Evolutionary conservation across 2,113 vertebrate genomes (phyloP), one percentile per base, ranked within the genome.

Genomic region (Alaudala cheleensis): DNA sequence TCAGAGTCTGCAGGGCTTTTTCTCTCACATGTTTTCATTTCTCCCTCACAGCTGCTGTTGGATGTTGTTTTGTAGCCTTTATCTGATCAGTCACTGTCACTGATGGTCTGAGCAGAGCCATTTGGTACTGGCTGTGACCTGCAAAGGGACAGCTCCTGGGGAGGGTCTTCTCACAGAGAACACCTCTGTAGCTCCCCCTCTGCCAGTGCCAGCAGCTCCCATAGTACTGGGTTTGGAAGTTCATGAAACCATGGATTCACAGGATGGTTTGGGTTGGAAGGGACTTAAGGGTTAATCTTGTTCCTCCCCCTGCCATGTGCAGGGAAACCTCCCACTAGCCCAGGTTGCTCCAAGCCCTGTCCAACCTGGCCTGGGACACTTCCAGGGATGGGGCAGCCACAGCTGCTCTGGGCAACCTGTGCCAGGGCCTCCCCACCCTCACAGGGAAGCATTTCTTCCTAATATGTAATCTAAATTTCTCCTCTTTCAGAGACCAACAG

Each of bases 261-360:
- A 40, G 62, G 50, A 37, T 51, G 53, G 37, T 37, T 76, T 58
- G 44, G 37, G 26, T 77, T 86, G 62, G 37, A 44, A 58, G 33
- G 11, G 37, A 26, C 9, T 26, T 58, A 11, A 21, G 7, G 25
- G 21, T 17, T 50, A 2, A 34, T 25, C 61, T 57, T 34, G 9
- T 76, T 34, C 34, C 16, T 25, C 4, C 25, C 10, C 7, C 13
- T 76, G 51, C 51, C 71, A 50, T 25, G 8, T 37, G 8, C 50
- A 76, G 37, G 34, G 16, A 66, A 31, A 76, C 4, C 7, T 76
- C 4, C 53, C 51, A 31, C 11, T 25, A 5, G 1, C 4, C 21
- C 34, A 50, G 44, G 7, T 1, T 11, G 7, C 21, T 66, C 37
- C 44, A 31, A 31, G 13, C 44, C 13, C 21, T 1, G 0, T 42